Percentiles rank a stretch among this genome's conserved stretches.
Evolutionary conservation across 2,888 invertebrate genomes (phyloP).

Genomic region (Deroplatys truncata): DNA sequence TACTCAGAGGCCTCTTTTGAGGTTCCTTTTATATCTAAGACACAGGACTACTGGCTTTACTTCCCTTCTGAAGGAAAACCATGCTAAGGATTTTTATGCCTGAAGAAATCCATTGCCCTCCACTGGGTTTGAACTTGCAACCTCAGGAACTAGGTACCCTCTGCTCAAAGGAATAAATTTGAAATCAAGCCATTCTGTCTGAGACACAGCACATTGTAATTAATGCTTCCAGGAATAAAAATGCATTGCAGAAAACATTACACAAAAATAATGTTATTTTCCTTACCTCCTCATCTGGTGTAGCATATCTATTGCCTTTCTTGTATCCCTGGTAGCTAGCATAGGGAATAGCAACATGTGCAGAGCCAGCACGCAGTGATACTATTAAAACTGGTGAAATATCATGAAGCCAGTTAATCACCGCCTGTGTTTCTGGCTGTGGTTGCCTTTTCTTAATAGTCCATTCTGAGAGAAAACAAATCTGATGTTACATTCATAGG

Average conservation of each 20-base stretch:
- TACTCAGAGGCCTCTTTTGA: too few species aligned
- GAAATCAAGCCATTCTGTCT: too few species aligned
- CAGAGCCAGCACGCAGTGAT: constrained; percentile 41
- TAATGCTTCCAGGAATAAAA: neutral
- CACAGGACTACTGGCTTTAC: too few species aligned
- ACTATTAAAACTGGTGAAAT: constrained; percentile 39
- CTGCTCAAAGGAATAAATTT: too few species aligned
- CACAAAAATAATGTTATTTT: neutral
- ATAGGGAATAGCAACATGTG: constrained; percentile 41
- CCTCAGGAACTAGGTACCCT: too few species aligned
- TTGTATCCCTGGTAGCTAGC: constrained; percentile 28
- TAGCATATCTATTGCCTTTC: constrained; percentile 10
- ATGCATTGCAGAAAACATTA: neutral
- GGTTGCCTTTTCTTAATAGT: neutral
- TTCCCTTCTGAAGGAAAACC: too few species aligned
- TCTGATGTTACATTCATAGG: too few species aligned
- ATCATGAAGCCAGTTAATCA: constrained; percentile 38
- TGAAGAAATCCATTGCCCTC: too few species aligned
- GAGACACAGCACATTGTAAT: too few species aligned
- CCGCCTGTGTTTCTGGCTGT: constrained; percentile 3
- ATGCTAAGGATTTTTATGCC: too few species aligned
- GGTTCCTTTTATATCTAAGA: too few species aligned
- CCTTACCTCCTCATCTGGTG: constrained; percentile 18
- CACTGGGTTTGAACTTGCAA: too few species aligned
- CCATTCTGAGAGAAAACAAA: neutral